Evolutionary conservation across 2,113 vertebrate species (phyloP).

Genomic region (Pteropus alecto): DNA sequence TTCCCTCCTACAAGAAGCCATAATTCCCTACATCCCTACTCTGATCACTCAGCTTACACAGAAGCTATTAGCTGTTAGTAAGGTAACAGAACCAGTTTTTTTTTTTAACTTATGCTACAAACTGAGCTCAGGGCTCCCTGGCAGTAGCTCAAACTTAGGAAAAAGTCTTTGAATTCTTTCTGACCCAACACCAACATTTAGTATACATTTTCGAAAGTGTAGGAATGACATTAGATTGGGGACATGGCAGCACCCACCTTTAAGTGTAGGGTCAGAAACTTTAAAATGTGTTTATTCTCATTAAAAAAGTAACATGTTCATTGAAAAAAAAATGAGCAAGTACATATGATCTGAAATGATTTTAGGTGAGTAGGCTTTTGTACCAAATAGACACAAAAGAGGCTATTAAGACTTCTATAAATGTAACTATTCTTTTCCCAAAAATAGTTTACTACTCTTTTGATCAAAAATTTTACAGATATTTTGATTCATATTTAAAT

Average conservation of each 20-base stretch:
- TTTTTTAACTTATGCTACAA: neutral
- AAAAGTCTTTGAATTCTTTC: neutral
- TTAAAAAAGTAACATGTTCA: neutral
- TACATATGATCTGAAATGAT: neutral
- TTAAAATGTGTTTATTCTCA: neutral
- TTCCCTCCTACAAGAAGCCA: constrained; percentile 96
- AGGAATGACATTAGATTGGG: neutral
- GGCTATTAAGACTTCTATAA: neutral
- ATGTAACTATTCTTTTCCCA: neutral
- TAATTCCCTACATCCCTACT: constrained; percentile 96
- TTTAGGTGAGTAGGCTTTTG: neutral
- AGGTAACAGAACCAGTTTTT: constrained; percentile 84
- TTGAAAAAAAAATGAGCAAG: neutral
- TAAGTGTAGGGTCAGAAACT: neutral
- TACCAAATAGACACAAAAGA: neutral
- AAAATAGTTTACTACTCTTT: neutral
- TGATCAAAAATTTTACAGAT: neutral
- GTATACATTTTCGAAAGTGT: neutral
- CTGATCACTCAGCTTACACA: constrained; percentile 97
- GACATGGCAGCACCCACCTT: neutral
- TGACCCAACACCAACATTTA: neutral
- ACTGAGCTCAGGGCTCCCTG: neutral
- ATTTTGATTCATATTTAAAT: neutral
- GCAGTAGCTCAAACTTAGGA: neutral
- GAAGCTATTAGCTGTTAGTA: constrained; percentile 97